Conservation (phyloP, 2,888 invertebrate genomes). For the Steromphala cineraria region DNA sequence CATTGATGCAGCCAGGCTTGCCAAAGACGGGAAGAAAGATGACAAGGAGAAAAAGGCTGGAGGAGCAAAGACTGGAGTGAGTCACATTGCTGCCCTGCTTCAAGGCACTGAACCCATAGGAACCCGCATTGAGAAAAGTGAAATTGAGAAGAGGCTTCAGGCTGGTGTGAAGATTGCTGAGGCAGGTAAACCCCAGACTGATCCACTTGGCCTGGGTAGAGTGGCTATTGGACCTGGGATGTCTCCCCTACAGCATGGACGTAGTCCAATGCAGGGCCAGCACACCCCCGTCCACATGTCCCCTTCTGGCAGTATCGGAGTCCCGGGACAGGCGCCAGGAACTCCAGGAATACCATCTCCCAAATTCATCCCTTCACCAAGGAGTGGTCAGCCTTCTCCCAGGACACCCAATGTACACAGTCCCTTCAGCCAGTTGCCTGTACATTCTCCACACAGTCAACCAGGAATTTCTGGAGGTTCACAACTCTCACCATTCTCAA, state of each 20-base stretch:
- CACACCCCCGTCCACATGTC: conserved; percentile 20
- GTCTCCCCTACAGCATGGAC: conserved; percentile 12
- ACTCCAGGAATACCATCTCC: conserved; percentile 60
- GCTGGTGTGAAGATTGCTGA: not conserved
- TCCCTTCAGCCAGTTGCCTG: conserved; percentile 50
- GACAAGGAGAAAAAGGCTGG: conserved; percentile 33
- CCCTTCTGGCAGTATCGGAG: conserved; percentile 9
- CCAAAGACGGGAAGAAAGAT: conserved; percentile 28
- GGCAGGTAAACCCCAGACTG: not conserved
- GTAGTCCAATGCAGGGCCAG: not conserved
- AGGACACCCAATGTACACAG: conserved; percentile 64
- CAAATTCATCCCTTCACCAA: conserved; percentile 58
- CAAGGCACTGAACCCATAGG: conserved; percentile 46
- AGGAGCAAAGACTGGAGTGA: conserved; percentile 40
- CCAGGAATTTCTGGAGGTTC: conserved; percentile 44
- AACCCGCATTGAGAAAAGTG: conserved; percentile 33
- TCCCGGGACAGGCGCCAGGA: conserved; percentile 30
- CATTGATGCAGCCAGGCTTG: not conserved
- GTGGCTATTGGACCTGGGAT: not conserved
- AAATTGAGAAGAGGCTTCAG: conserved; percentile 33
- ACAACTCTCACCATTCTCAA: conserved; percentile 62
- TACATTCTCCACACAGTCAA: conserved; percentile 46
- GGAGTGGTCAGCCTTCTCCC: conserved; percentile 64
- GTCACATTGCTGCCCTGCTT: conserved; percentile 62
- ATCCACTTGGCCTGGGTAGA: conserved; percentile 16